These are phyloP conservation scores for Automeris io DNA, from an alignment of 2,888 invertebrate genomes.

Conservation along the genomic window DNA sequence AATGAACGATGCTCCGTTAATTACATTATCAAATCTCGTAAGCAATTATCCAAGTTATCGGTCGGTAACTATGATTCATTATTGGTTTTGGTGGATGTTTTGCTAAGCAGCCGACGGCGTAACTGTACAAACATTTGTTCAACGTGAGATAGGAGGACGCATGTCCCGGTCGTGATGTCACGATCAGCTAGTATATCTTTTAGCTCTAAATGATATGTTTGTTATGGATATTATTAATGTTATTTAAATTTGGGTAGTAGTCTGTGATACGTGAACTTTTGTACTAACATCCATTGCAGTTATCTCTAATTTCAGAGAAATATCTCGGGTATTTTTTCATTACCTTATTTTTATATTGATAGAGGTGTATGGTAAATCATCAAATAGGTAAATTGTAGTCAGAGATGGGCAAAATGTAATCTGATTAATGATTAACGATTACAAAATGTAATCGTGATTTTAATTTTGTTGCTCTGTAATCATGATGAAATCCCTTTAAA, in stretches of 20 bases:
- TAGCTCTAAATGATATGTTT: neutral
- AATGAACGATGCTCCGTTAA: neutral
- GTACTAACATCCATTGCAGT: neutral
- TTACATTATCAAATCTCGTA: constrained; percentile 6
- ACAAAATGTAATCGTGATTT: too few relatives aligned
- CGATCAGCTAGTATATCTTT: constrained; percentile 1
- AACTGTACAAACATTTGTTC: constrained; percentile 42
- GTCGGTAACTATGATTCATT: constrained; percentile 36
- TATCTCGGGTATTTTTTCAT: too few relatives aligned
- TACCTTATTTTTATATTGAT: too few relatives aligned
- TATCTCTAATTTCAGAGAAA: too few relatives aligned
- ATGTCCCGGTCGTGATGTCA: constrained; percentile 30
- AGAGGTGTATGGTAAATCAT: too few relatives aligned
- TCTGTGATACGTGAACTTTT: constrained; percentile 12
- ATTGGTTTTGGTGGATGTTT: constrained; percentile 45
- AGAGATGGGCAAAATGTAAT: too few relatives aligned
- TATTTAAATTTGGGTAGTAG: constrained; percentile 7
- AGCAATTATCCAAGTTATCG: constrained; percentile 18
- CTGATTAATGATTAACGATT: too few relatives aligned
- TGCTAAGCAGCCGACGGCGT: constrained; percentile 32
- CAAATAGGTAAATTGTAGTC: too few relatives aligned
- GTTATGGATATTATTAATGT: too few relatives aligned
- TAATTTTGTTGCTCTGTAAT: too few relatives aligned
- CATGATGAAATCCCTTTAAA: too few relatives aligned
- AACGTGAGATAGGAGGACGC: constrained; percentile 29